Conservation (phyloP, 2,113 vertebrate genomes). For the Leptobrachium leishanense region DNA sequence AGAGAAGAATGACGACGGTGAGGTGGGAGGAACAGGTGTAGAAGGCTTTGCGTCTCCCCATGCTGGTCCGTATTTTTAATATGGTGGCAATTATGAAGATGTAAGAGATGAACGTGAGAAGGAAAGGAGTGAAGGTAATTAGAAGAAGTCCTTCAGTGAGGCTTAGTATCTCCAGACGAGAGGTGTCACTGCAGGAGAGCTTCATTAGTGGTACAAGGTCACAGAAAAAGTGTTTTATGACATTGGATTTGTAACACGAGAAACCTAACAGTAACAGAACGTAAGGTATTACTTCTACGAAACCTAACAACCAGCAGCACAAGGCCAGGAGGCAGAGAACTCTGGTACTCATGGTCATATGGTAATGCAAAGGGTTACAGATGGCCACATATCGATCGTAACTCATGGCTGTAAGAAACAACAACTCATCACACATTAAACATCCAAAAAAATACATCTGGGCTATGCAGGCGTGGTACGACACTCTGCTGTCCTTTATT, state of each 20-base stretch:
- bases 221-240: constrained; percentile 58
- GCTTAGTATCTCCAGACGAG: constrained; percentile 43
- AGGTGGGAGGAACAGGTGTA: no score
- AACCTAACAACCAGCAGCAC: constrained; percentile 45
- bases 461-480: background rate
- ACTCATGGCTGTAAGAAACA: constrained; percentile 26
- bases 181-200: constrained; percentile 56
- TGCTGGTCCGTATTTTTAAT: no score
- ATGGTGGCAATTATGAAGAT: no score
- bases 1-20: no score
- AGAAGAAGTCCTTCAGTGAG: constrained; percentile 50
- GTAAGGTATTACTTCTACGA: constrained; percentile 44
- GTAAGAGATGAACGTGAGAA: no score
- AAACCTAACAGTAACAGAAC: constrained; percentile 43
- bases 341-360: constrained; percentile 7
- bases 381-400: constrained; percentile 39
- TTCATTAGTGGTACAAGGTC: constrained; percentile 58
- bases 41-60: no score
- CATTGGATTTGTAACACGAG: constrained; percentile 51
- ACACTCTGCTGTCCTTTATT: constrained; percentile 9
- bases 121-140: constrained; percentile 38
- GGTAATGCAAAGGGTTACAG: constrained; percentile 49
- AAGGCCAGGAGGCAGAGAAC: constrained; percentile 12
- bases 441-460: background rate
- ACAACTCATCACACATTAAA: background rate